Evolutionary conservation across 2,113 vertebrate genomes (phyloP).

Genomic region (Alosa alosa): DNA sequence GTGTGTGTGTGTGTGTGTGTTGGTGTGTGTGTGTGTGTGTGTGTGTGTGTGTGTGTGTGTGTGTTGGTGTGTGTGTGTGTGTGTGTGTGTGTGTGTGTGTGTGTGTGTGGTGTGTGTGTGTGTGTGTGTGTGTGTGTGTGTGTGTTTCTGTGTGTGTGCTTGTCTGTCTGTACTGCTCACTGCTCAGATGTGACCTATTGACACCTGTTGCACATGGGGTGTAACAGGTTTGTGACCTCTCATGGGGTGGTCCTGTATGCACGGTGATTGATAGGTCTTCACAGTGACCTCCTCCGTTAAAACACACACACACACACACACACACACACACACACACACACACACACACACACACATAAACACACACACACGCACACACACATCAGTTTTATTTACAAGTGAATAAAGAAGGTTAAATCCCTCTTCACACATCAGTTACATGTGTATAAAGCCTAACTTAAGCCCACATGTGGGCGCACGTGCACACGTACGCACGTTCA

Average conservation of each 20-base stretch:
- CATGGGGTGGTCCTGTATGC: constrained; percentile 29
- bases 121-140: no score
- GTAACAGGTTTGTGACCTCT: neutral
- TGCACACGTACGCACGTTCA: neutral
- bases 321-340: neutral
- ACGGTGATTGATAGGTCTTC: constrained; percentile 21
- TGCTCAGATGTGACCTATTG: neutral
- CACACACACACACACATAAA: neutral
- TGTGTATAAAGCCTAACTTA: neutral
- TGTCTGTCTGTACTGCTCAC: no score
- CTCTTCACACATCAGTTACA: neutral
- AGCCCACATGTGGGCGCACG: neutral
- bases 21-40: no score
- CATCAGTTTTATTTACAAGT: no score
- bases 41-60: no score
- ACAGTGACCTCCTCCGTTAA: constrained; percentile 4
- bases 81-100: no score
- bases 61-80: no score
- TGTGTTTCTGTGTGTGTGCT: no score
- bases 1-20: no score
- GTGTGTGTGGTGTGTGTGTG: no score
- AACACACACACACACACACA: neutral
- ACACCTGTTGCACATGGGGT: neutral
- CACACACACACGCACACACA: neutral
- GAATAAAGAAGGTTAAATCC: neutral